Evolutionary conservation across 2,797 vertebrate species (phyloP), one percentile per base, ranked within the genome.

Genomic region (Siniperca obscura): DNA sequence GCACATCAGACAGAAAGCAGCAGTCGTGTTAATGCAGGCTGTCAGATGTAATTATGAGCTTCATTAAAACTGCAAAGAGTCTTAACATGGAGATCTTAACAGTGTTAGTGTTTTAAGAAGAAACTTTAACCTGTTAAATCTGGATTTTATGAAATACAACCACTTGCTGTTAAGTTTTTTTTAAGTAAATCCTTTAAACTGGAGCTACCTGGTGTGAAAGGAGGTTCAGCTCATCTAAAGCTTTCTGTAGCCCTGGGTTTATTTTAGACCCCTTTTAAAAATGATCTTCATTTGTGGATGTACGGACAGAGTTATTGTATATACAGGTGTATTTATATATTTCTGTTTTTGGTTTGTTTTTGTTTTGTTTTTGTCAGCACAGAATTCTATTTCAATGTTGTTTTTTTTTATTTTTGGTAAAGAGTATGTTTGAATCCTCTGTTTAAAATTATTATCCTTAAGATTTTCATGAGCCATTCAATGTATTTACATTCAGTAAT

Each of bases 11-110:
- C 73, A 61, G 70, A 56, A 65, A 81, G 70, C 76, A 83, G 78
- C 75, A 69, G 84, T 80, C 7, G 64, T 65, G 85, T 78, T 81
- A 74, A 79, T 77, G 70, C 78, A 46, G 48, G 50, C 73, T 84
- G 85, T 85, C 89, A 90, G 76, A 77, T 60, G 70, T 80, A 72
- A 86, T 87, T 90, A 82, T 76, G 67, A 86, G 85, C 73, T 81
- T 81, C 76, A 85, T 89, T 81, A 86, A 76, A 81, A 73, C 74
- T 86, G 71, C 72, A 74, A 1, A 44, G 50, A 61, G 64, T 50
- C 64, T 42, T 42, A 67, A 42, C 66, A 57, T 42, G 7, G 50
- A 77, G 56, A 64, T 77, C 60, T 56, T 25, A 82, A 52, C 76
- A 10, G 25, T 16, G 53, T 44, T 66, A 1, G 60, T 46, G 72